These are phyloP conservation scores for Bombus difficillimus DNA, from an alignment of 1,140 invertebrate genomes.

Conservation along the genomic window DNA sequence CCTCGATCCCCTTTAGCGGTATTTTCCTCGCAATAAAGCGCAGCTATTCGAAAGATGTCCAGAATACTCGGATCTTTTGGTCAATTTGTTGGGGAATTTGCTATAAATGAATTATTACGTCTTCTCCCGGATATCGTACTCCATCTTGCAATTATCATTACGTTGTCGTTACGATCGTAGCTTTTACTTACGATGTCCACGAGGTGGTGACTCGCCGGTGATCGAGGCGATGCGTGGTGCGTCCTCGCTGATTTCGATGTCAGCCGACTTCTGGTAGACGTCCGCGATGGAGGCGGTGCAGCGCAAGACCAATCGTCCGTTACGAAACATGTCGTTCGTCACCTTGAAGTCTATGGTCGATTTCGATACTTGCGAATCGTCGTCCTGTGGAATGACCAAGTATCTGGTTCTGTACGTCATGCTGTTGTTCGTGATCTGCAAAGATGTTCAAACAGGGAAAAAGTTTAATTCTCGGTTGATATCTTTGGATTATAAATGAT, in stretches of 20 bases:
- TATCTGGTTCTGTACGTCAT: conserved; percentile 64
- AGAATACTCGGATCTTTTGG: neutral
- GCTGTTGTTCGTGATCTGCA: conserved; percentile 54
- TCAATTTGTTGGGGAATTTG: neutral
- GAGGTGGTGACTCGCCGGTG: conserved; percentile 78
- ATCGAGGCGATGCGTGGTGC: conserved; percentile 77
- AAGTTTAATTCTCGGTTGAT: neutral
- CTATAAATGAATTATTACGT: neutral
- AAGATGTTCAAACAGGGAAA: neutral
- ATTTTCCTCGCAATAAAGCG: conserved; percentile 1
- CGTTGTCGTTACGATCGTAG: neutral
- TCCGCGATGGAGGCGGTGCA: conserved; percentile 76
- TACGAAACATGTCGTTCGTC: conserved; percentile 73
- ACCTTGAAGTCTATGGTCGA: conserved; percentile 76
- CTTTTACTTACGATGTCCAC: conserved; percentile 76
- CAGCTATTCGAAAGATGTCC: neutral
- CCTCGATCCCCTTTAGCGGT: neutral
- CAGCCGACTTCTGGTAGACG: conserved; percentile 75
- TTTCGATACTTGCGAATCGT: conserved; percentile 66
- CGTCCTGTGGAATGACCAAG: conserved; percentile 24
- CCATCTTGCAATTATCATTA: neutral
- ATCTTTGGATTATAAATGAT: too few species aligned
- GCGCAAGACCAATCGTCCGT: conserved; percentile 70
- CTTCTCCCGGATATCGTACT: neutral
- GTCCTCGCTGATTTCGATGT: conserved; percentile 76